Conservation (phyloP, 2,797 vertebrate species). For the Sebastes baramenuke region DNA sequence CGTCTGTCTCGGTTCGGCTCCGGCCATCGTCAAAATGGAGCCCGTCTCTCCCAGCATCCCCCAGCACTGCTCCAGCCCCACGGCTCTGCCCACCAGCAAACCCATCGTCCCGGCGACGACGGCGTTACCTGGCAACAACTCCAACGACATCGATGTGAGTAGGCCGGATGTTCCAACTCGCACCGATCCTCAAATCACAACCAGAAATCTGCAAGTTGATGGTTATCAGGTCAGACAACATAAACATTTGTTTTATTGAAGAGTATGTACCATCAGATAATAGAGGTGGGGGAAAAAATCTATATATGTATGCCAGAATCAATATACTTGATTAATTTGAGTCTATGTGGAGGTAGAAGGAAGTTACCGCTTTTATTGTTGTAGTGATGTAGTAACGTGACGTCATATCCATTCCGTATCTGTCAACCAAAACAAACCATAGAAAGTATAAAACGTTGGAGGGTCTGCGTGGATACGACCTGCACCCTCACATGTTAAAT, state of each 20-base stretch:
- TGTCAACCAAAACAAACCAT: too few relatives aligned
- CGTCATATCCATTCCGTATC: too few relatives aligned
- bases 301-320: too few relatives aligned
- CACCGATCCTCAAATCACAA: neutral
- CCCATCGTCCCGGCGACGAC: constrained; percentile 86
- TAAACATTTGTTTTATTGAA: neutral
- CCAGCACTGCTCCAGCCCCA: constrained; percentile 66
- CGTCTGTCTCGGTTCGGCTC: constrained; percentile 79
- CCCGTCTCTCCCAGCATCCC: constrained; percentile 78
- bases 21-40: constrained; percentile 86
- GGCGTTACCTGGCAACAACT: constrained; percentile 70
- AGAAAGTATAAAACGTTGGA: too few relatives aligned
- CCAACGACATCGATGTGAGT: constrained; percentile 86
- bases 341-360: too few relatives aligned
- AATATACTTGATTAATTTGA: too few relatives aligned
- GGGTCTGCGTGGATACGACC: too few relatives aligned
- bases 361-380: too few relatives aligned
- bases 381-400: too few relatives aligned
- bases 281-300: too few relatives aligned
- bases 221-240: neutral
- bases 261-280: neutral
- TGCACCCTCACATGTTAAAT: too few relatives aligned
- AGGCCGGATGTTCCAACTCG: neutral
- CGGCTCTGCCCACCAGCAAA: constrained; percentile 77
- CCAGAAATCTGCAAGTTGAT: neutral